Percentiles rank a stretch among this genome's conserved stretches.
Conservation (phyloP, 2,888 invertebrate species). For the Odontothrips loti region DNA sequence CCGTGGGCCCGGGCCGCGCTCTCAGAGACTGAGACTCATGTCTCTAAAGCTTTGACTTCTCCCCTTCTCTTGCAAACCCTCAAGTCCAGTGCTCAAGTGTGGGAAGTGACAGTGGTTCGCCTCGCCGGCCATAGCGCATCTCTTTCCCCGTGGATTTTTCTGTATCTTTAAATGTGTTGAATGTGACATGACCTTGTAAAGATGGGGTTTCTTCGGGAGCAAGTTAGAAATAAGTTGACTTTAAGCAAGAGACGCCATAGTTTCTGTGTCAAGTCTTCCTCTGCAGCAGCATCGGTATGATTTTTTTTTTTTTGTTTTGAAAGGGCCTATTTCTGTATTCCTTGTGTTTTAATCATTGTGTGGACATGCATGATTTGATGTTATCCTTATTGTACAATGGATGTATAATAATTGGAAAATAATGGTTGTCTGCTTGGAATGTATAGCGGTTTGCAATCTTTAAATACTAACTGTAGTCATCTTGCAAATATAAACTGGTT, state of each 20-base stretch:
- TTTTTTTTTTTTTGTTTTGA: background rate
- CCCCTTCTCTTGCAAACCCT: background rate
- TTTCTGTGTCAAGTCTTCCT: background rate
- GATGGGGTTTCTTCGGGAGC: background rate
- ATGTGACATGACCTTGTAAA: background rate
- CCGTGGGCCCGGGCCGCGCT: background rate
- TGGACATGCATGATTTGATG: too few relatives aligned
- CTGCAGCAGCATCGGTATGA: background rate
- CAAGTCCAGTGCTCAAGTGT: background rate
- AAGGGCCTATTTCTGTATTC: background rate
- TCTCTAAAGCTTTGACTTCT: too few relatives aligned
- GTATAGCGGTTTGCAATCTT: background rate
- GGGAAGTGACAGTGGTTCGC: too few relatives aligned
- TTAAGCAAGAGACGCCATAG: background rate
- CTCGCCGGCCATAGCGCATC: background rate
- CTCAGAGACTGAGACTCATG: background rate
- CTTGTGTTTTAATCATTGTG: background rate
- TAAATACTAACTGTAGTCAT: background rate
- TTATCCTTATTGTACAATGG: too few relatives aligned
- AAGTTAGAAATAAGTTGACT: background rate
- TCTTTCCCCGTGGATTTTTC: background rate
- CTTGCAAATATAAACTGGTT: background rate
- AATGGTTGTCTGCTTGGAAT: background rate
- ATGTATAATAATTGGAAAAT: too few relatives aligned
- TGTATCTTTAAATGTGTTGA: background rate